phyloP scores from a whole-genome alignment of 2,888 invertebrate genomes.

The Lasioglossum pauxillum region DNA sequence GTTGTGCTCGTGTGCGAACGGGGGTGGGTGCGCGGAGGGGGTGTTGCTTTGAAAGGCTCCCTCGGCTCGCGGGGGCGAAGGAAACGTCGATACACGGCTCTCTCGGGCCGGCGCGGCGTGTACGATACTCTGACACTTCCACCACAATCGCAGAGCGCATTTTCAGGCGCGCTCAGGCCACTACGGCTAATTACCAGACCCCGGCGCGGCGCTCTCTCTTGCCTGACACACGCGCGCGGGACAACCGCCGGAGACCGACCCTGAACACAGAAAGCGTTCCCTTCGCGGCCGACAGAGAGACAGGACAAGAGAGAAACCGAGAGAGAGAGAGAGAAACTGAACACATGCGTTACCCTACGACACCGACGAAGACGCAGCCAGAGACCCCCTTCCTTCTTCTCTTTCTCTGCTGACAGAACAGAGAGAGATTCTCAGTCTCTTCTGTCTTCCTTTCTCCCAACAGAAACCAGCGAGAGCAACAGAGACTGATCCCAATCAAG shows the following conservation, averaged over 20 bases:
- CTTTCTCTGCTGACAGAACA: too few species aligned
- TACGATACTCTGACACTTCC: conserved; percentile 74
- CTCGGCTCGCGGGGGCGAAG: conserved; percentile 50
- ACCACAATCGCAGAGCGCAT: conserved; percentile 74
- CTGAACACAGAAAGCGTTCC: conserved; percentile 53
- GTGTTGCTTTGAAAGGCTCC: conserved; percentile 64
- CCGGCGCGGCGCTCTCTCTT: conserved; percentile 28
- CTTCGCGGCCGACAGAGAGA: conserved; percentile 56
- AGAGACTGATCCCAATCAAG: not conserved
- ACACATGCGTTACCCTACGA: conserved; percentile 47
- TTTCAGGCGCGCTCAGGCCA: conserved; percentile 78
- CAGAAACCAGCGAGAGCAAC: conserved; percentile 9
- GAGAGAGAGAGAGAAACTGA: conserved; percentile 12
- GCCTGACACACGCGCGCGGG: conserved; percentile 32
- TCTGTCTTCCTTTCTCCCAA: not conserved
- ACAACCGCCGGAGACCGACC: conserved; percentile 40
- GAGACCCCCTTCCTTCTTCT: not conserved
- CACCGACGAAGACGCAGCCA: conserved; percentile 32
- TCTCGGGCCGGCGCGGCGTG: conserved; percentile 16
- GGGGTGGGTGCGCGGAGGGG: conserved; percentile 6
- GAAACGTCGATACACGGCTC: conserved; percentile 78
- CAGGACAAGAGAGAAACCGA: too few species aligned
- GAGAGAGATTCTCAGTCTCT: not conserved
- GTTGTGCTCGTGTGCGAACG: not conserved
- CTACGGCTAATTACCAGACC: conserved; percentile 78